Conservation (phyloP, 2,797 vertebrate genomes). For the Diceros bicornis region DNA sequence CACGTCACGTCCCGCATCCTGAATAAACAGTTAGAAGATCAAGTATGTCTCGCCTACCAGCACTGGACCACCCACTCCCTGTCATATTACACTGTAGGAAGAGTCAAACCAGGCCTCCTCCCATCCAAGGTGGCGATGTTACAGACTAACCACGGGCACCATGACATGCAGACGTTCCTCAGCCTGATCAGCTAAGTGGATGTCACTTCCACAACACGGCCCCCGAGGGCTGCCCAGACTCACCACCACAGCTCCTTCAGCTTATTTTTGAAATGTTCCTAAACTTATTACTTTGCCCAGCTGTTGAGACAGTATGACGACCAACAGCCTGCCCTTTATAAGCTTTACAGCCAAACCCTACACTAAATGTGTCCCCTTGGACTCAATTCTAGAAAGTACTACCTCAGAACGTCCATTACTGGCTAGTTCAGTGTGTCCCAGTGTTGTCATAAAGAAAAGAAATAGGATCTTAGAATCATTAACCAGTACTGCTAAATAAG, state of each 20-base stretch:
- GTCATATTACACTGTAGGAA: accelerated
- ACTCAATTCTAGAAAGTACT: neutral
- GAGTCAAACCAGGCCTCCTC: neutral
- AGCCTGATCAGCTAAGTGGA: accelerated
- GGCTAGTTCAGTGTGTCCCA: accelerated
- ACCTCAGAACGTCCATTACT: neutral
- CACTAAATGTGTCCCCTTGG: accelerated
- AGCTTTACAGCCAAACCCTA: neutral
- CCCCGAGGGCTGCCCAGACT: accelerated
- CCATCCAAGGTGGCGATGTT: accelerated
- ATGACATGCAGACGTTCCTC: accelerated
- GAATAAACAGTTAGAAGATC: accelerated
- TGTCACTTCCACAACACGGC: accelerated
- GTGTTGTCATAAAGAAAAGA: neutral
- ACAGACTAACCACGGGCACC: accelerated
- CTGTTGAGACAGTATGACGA: neutral
- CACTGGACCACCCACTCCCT: accelerated
- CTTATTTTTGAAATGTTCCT: neutral
- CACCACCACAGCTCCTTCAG: neutral
- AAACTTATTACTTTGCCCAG: neutral
- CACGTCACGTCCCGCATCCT: accelerated
- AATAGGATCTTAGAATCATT: neutral
- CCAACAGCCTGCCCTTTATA: neutral
- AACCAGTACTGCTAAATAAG: neutral
- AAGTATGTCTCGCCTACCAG: accelerated